Evolutionary conservation across 2,113 vertebrate species (phyloP).

Genomic region (Ptyas mucosa): DNA sequence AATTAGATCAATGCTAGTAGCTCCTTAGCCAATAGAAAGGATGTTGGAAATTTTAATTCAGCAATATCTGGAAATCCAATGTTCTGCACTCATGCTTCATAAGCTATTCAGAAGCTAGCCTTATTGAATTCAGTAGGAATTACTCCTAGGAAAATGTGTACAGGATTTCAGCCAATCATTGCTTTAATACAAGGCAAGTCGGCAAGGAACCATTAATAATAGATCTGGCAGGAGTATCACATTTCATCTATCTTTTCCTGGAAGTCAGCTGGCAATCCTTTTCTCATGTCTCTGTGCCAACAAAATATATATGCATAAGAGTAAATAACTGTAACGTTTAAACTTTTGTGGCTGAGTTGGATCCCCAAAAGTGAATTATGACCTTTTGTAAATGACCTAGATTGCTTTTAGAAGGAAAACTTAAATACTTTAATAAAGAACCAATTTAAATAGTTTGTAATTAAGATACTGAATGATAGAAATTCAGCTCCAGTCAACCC

Average conservation of each 20-base stretch:
- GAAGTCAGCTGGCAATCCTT: not conserved
- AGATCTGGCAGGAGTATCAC: not conserved
- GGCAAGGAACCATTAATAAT: not conserved
- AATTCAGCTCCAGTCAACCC: not conserved
- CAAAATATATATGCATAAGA: not conserved
- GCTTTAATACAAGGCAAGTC: not conserved
- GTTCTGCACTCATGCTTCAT: not conserved
- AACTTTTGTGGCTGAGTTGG: not conserved
- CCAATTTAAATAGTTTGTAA: not conserved
- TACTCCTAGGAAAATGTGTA: not conserved
- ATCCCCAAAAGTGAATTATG: not conserved
- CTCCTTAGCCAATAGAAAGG: not conserved
- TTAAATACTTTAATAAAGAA: not conserved
- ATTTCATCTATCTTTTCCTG: not conserved
- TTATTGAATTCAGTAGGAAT: not conserved
- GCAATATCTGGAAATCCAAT: not conserved
- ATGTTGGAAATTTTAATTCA: not conserved
- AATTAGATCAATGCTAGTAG: not conserved
- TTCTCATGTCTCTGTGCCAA: not conserved
- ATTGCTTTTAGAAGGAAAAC: not conserved
- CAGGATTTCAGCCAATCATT: not conserved
- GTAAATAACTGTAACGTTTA: not conserved
- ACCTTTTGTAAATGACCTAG: not conserved
- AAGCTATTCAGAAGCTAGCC: not conserved
- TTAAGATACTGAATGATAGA: not conserved